Evolutionary conservation across 1,140 invertebrate genomes (phyloP), one percentile per base, ranked within the genome.

Genomic region (Carcinoscorpius rotundicauda): DNA sequence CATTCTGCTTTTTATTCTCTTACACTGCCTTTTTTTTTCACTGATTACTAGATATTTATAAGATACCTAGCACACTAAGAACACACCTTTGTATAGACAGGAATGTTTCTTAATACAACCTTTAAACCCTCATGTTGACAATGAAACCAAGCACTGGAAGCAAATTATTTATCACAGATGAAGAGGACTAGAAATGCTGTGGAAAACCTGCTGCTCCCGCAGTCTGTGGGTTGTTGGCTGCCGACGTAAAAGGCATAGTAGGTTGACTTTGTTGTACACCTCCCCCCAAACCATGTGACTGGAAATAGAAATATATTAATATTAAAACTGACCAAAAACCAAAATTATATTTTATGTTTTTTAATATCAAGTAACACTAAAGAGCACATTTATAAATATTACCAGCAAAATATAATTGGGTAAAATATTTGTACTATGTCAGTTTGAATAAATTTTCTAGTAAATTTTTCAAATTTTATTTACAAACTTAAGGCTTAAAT

Each of bases 231-330:
- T 67, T 67, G 9, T 58, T 61, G 57, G 64, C 64, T n/a, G 60
- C 66, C 5, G 67, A 61, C 50, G 63, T 68, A 51, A 58, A 68
- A 53, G 59, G 62, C 58, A 68, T 65, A 49, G 64, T 58, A 8
- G 65, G 55, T 51, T 66, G 65, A 48, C 61, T 65, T 50, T 68
- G 66, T 62, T 63, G 64, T 5, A 65, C 64, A 6, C 61, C 64
- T 57, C 66, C 66, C 6, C 58, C 63, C 64, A 68, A 60, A 11
- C 8, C 49, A 58, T 68, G 66, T 5, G 63, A 65, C 66, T 68
- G 29, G 60, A 68, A 64, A 6, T 5, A 29, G 61, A 61, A 8
- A 58, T 51, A 51, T 56, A 57, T 5, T 6, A 48, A 8, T 55
- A 58, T 51, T 52, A 64, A 51, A 51, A 51, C 29, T 6, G 6